Conservation (phyloP, 1,140 invertebrate genomes). For the Trichonephila clavata region DNA sequence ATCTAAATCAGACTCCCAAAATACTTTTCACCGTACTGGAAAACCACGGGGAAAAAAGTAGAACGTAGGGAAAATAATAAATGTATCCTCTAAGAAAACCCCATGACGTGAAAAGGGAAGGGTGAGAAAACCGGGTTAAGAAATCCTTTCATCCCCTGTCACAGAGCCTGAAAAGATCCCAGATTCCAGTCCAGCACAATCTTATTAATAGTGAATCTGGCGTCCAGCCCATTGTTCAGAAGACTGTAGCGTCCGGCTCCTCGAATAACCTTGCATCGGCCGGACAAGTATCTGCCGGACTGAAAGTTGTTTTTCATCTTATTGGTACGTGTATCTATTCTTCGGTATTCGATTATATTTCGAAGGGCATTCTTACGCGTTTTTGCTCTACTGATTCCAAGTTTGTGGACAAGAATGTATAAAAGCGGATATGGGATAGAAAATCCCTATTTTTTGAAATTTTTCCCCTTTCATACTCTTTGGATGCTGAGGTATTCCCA, state of each 20-base stretch:
- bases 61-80: neutral
- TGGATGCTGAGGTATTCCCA: neutral
- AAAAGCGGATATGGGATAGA: neutral
- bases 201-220: slow-evolving; percentile 58
- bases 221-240: slow-evolving; percentile 14
- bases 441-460: neutral
- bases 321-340: slow-evolving; percentile 9
- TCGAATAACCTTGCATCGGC: neutral
- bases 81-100: neutral
- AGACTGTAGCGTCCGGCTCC: slow-evolving; percentile 29
- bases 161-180: slow-evolving; percentile 37
- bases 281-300: slow-evolving; percentile 16
- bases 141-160: slow-evolving; percentile 49
- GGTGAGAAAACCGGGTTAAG: slow-evolving; percentile 39
- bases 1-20: too few relatives aligned
- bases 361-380: slow-evolving; percentile 14
- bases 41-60: too few relatives aligned
- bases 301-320: neutral
- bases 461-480: too few relatives aligned
- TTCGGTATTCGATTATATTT: slow-evolving; percentile 33
- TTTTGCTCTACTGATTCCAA: slow-evolving; percentile 2
- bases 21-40: too few relatives aligned
- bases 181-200: slow-evolving; percentile 49
- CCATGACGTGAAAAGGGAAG: slow-evolving; percentile 4
- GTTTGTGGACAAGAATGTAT: neutral